Percentiles rank a stretch among this genome's conserved stretches.
These are phyloP conservation scores for Aphis craccivora DNA, from an alignment of 1,140 invertebrate genomes.

Conservation along the genomic window DNA sequence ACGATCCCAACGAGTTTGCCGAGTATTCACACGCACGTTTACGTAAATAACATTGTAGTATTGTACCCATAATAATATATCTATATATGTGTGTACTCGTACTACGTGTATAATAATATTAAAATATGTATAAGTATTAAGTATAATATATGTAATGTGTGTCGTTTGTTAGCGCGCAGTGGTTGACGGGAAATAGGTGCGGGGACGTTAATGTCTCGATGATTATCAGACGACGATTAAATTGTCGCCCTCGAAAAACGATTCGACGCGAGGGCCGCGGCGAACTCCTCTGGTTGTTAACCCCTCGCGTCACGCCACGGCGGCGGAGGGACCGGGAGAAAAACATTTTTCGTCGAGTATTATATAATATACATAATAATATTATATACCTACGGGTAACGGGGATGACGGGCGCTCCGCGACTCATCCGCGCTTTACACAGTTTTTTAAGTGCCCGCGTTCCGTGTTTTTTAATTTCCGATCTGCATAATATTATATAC, in stretches of 20 bases:
- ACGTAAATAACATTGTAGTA: neutral
- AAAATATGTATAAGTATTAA: no score
- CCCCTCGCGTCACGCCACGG: neutral
- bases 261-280: neutral
- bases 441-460: neutral
- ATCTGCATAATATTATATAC: neutral
- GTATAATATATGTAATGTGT: neutral
- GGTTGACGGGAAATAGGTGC: neutral
- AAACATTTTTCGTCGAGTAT: neutral
- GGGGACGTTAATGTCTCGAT: neutral
- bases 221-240: neutral
- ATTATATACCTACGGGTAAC: neutral
- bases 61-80: neutral
- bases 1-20: neutral
- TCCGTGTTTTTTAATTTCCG: constrained; percentile 14
- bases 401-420: neutral
- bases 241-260: neutral
- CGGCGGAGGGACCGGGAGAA: no score
- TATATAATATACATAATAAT: neutral
- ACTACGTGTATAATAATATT: neutral
- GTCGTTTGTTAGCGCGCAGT: neutral
- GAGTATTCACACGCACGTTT: neutral
- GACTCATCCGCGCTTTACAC: neutral
- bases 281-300: neutral
- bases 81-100: neutral